phyloP scores from a whole-genome alignment of 2,113 vertebrate species.

The Gorsachius goisagi region DNA sequence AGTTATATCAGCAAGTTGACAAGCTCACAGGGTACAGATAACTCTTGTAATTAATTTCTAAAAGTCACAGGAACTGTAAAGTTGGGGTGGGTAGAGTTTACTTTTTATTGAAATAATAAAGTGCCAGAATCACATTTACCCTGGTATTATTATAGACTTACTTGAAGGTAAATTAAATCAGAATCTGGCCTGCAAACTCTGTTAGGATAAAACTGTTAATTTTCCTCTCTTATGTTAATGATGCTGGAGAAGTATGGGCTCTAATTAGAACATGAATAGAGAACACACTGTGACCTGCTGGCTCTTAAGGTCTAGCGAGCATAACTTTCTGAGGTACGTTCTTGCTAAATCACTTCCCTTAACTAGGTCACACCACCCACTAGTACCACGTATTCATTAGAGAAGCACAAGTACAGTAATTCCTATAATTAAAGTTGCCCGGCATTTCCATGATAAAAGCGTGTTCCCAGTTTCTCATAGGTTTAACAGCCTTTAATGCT shows the following conservation, averaged over 20 bases:
- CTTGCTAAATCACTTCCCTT: not conserved
- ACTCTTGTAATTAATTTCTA: constrained; percentile 69
- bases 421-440: not conserved
- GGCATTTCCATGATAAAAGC: not conserved
- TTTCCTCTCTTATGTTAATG: not conserved
- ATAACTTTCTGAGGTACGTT: not conserved
- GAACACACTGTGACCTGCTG: constrained; percentile 34
- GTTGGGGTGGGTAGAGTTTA: constrained; percentile 23
- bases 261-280: constrained; percentile 49
- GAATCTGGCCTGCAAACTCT: not conserved
- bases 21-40: constrained; percentile 51
- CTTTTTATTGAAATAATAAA: constrained; percentile 2
- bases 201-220: not conserved
- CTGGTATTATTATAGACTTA: not conserved
- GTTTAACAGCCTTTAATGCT: not conserved
- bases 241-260: not conserved
- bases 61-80: constrained; percentile 65
- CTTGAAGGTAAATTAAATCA: constrained; percentile 3
- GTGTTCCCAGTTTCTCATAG: not conserved
- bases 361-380: constrained; percentile 7
- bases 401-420: not conserved
- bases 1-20: constrained; percentile 66
- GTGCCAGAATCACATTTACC: not conserved
- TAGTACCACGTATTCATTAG: not conserved
- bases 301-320: not conserved